A percentile compares a stretch with the other conserved stretches of the same genome.
Evolutionary conservation across 2,113 vertebrate species (phyloP).

Genomic region (Callocephalon fimbriatum): DNA sequence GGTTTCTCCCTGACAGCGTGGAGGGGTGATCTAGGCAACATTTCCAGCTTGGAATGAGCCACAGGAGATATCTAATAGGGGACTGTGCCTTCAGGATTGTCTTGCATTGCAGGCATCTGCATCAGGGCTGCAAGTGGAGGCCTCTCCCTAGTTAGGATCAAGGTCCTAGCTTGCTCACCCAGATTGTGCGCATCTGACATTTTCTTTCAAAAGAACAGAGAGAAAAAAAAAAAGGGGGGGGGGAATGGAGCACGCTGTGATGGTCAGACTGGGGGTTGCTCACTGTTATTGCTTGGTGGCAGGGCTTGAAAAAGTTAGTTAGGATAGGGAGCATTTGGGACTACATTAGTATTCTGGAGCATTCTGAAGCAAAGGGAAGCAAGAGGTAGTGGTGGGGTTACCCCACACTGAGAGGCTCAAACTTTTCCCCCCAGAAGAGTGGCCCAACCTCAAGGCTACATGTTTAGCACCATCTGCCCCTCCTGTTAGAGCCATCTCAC

Average conservation of each 20-base stretch:
- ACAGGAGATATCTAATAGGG: neutral
- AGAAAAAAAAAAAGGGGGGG: no score
- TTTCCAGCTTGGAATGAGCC: neutral
- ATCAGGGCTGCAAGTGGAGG: neutral
- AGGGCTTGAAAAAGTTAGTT: neutral
- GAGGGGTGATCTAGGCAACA: neutral
- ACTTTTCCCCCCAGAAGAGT: neutral
- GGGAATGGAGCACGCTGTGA: neutral
- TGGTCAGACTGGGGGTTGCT: rapidly evolving
- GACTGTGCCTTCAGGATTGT: neutral
- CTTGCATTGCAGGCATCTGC: neutral
- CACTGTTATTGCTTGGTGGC: rapidly evolving
- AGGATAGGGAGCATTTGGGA: neutral
- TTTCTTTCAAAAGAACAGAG: neutral
- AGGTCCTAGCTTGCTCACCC: neutral
- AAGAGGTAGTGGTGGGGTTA: neutral
- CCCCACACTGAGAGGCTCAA: neutral
- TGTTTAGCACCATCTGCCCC: neutral
- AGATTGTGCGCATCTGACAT: neutral
- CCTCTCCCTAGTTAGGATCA: neutral
- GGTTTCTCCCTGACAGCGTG: neutral
- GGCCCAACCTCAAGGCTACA: neutral
- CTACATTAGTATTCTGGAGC: neutral
- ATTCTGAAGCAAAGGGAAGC: neutral
- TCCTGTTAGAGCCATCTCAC: rapidly evolving